Evolutionary conservation across 2,797 vertebrate species (phyloP), one percentile per base, ranked within the genome.

Genomic region (Eulemur coronatus): DNA sequence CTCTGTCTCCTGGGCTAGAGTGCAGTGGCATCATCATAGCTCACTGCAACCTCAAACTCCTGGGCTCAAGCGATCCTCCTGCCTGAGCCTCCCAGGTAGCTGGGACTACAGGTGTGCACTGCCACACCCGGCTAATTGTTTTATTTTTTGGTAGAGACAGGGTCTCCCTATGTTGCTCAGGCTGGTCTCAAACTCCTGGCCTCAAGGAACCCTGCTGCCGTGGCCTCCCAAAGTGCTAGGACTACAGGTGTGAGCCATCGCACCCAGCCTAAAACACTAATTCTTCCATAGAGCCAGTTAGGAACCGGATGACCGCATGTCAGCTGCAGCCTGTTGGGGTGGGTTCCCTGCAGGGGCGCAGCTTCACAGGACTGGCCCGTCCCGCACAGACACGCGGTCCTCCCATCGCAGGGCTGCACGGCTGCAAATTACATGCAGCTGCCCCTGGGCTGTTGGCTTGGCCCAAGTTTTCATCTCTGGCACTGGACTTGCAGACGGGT

Each of bases 281-380:
- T 52, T 73, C 46, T 65, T 72, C 75, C 30, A 33, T 8, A 12
- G 35, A 75, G 48, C 43, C 69, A 22, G 20, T 38, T n/a, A 41
- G 84, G 33, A 57, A 46, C 15, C 0, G 5, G 13, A n/a, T 13
- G 41, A 28, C 14, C 17, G 2, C 33, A 55, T 5, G 48, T 9
- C 48, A 55, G 70, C 28, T 14, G 28, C 41, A 26, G 55, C 4
- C 38, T 35, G 79, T 50, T 17, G 10, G 13, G 61, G 35, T 8
- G 2, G 4, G 15, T 55, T 13, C 33, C 26, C 13, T 4, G 0
- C 5, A 5, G 1, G 63, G 41, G 30, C 35, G 57, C 11, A 6
- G 28, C 15, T 2, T 5, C 24, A 35, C 38, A 63, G 43, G 24
- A 28, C 4, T 35, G 55, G 38, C 24, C 14, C 0, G 0, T 18